Base-by-base conservation (phyloP, 2,113 vertebrate genomes). In the Pithys albifrons region DNA sequence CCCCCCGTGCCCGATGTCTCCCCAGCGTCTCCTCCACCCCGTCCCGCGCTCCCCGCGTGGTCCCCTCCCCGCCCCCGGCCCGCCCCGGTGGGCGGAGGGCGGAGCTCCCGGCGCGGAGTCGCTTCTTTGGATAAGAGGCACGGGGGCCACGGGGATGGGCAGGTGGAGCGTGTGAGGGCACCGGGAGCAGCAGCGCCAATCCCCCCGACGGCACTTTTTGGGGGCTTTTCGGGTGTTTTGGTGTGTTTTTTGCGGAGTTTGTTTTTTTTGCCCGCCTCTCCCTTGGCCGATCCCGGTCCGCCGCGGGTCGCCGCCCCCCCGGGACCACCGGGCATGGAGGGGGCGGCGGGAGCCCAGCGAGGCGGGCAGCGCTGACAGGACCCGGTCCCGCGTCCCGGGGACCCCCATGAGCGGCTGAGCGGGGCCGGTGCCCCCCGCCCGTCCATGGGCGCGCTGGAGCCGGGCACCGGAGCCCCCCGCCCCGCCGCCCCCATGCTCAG, bases 381-480 rank as follows among this genome's bases (percentile, higher is more conserved):
- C 57, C 72, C 35, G 80, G 76, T 11, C 29, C 49, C 43, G 37
- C 24, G 35, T 35, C 29, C 74, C 79, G 74, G 77, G 55, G 49
- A 23, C n/a, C 75, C 77, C 61, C 54, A 88, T 88, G 89, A 80
- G 79, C 43, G 89, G 89, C 74, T 88, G 74, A 92, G 58, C 52
- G 85, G 85, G 85, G 80, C 93, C 89, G 64, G 80, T 29, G 80
- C 64, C 82, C 71, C 71, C 58, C 35, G 41, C 72, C 80, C 88
- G 87, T 94, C 98, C 98, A 99, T 99, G 98, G 98, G 98, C 97
- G 98, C 98, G 95, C 98, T 98, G 98, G 98, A 98, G 88, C 98
- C 98, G 91, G 98, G 97, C 94, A 65, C 92, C 88, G 96, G 92
- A 85, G 65, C 91, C 65, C 92, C 84, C 77, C 97, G 89, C 76